phyloP scores from a whole-genome alignment of 1,140 invertebrate species.

The Plectrocnemia conspersa region DNA sequence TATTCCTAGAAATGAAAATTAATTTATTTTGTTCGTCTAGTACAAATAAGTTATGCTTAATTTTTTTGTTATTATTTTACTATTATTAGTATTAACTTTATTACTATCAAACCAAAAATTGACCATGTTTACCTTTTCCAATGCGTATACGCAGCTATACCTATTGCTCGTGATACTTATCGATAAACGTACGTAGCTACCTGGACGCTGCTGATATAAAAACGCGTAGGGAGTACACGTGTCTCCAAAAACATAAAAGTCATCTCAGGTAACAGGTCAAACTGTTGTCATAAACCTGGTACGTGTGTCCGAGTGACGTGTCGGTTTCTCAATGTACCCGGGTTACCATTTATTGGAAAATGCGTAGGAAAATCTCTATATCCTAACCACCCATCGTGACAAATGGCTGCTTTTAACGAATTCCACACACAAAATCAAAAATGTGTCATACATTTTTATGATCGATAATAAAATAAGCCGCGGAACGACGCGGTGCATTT shows the following conservation, averaged over 20 bases:
- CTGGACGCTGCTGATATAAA: background rate
- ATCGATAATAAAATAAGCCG: background rate
- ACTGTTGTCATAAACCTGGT: conserved; percentile 28
- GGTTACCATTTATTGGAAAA: conserved; percentile 10
- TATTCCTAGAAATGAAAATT: too few relatives aligned
- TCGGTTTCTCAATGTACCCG: conserved; percentile 9
- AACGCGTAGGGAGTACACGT: conserved; percentile 32
- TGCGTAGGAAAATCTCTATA: conserved; percentile 11
- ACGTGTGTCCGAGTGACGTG: conserved; percentile 27
- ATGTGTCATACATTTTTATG: background rate
- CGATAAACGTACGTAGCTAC: too few relatives aligned
- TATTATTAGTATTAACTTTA: too few relatives aligned
- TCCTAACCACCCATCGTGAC: too few relatives aligned
- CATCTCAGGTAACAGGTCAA: conserved; percentile 33
- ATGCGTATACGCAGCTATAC: too few relatives aligned
- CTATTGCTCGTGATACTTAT: too few relatives aligned
- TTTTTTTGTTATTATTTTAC: too few relatives aligned
- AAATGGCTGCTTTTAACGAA: background rate
- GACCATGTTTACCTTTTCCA: too few relatives aligned
- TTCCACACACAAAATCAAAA: background rate
- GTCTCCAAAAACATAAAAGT: conserved; percentile 34
- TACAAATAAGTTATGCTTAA: too few relatives aligned
- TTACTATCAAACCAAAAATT: too few relatives aligned
- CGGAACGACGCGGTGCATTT: background rate
- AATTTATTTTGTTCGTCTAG: too few relatives aligned